Evolutionary conservation across 2,113 vertebrate species (phyloP), one percentile per base, ranked within the genome.

Genomic region (Psettodes erumei): DNA sequence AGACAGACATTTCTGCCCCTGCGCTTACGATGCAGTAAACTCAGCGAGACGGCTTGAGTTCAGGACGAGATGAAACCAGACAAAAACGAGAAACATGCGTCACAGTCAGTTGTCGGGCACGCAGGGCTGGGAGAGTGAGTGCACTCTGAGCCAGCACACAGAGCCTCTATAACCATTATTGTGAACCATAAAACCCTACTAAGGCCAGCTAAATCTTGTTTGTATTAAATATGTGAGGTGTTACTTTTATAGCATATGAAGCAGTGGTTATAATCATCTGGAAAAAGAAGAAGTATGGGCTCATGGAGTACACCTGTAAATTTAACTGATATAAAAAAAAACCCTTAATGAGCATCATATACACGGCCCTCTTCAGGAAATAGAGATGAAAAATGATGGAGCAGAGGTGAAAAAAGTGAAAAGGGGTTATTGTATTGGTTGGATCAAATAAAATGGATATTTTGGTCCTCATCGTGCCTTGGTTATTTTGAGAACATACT

Each of bases 131-230:
- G 51, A 79, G 63, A 73, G 66, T 32, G 62, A 68, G 42, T 37
- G 56, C 70, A 77, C 66, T 59, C 72, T 4, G 23, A 66, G 82
- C 65, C 55, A 28, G 51, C 62, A 47, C 5, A 25, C 65, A 0
- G 21, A 75, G 58, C 68, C 71, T 35, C 54, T 89, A 81, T 80
- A 72, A 77, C 76, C 63, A 77, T 79, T 47, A 72, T 48, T 75
- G 72, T 74, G 67, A 77, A 78, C 75, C 83, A 85, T 88, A 85
- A 89, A 88, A 76, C 18, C 68, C 23, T 27, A 55, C 68, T 79
- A 86, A 88, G 82, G 63, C 75, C 73, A 76, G 70, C 62, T 60
- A 78, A 85, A 88, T 76, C 81, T 77, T 80, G 71, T 84, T 89
- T 73, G 70, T 77, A 89, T 84, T 87, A 77, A 81, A 84, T 58